These are phyloP conservation scores for Macropis europaea DNA, from an alignment of 2,888 invertebrate species.

Conservation along the genomic window DNA sequence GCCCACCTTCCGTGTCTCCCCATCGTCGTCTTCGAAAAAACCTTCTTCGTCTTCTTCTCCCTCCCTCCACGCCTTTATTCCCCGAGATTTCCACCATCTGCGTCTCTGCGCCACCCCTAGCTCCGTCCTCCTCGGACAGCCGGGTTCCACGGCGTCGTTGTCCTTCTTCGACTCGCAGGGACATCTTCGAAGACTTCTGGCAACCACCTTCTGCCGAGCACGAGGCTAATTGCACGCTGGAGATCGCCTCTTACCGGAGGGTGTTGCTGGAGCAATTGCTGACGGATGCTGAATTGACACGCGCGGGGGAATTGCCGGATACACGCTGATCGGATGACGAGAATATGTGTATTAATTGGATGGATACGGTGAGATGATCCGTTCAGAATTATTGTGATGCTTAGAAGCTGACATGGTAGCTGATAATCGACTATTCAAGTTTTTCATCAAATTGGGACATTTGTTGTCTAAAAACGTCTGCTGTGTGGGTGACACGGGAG, in stretches of 20 bases:
- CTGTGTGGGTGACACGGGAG: no score
- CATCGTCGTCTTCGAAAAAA: conserved; percentile 61
- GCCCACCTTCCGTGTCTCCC: conserved; percentile 72
- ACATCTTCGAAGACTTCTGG: conserved; percentile 28
- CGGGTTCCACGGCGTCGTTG: conserved; percentile 1
- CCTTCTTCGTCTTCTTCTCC: conserved; percentile 35
- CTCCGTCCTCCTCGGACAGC: conserved; percentile 19
- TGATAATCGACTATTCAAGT: no score
- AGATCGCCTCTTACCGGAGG: conserved; percentile 9
- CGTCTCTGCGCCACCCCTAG: conserved; percentile 60
- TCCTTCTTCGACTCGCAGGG: conserved; percentile 6
- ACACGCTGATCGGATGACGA: no score
- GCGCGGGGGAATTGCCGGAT: no score
- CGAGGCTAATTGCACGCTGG: conserved; percentile 37
- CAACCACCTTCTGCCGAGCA: conserved; percentile 53
- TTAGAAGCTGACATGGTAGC: no score
- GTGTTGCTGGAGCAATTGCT: neutral
- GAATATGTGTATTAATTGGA: no score
- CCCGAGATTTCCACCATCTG: conserved; percentile 75
- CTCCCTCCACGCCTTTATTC: conserved; percentile 59
- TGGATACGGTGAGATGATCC: no score
- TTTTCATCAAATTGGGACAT: no score
- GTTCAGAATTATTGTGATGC: no score
- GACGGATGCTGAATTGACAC: conserved; percentile 22
- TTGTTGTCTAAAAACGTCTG: no score